Evolutionary conservation across 2,888 invertebrate species (phyloP).

Genomic region (Petrolisthes cinctipes): DNA sequence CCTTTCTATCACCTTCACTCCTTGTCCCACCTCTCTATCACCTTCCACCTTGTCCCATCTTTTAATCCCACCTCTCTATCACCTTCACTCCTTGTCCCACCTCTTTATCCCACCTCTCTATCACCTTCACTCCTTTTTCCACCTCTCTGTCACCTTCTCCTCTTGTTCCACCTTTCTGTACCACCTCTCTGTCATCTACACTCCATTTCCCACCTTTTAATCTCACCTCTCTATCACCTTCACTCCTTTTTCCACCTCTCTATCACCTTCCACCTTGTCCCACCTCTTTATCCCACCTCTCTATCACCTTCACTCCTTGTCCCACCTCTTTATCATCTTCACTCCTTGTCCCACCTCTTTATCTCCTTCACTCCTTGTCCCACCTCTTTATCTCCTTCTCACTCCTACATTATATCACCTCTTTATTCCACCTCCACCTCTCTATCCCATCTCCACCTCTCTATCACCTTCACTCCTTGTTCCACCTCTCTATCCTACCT

Average conservation of each 20-base stretch:
- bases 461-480: not conserved
- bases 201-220: not conserved
- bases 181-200: not conserved
- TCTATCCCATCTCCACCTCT: not conserved
- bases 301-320: not conserved
- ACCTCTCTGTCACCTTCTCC: not conserved
- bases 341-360: too few relatives aligned
- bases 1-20: too few relatives aligned
- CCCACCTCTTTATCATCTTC: not conserved
- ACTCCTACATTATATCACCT: too few relatives aligned
- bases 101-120: not conserved
- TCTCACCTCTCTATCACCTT: not conserved
- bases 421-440: not conserved
- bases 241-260: too few relatives aligned
- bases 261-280: too few relatives aligned
- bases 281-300: not conserved
- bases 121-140: not conserved
- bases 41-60: too few relatives aligned
- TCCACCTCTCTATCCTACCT: not conserved
- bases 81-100: too few relatives aligned
- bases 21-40: too few relatives aligned
- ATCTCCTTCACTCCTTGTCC: not conserved
- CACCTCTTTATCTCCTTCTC: too few relatives aligned
- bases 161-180: not conserved
- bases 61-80: too few relatives aligned